Evolutionary conservation across 2,797 vertebrate species (phyloP).

Genomic region (Eospalax fontanierii): DNA sequence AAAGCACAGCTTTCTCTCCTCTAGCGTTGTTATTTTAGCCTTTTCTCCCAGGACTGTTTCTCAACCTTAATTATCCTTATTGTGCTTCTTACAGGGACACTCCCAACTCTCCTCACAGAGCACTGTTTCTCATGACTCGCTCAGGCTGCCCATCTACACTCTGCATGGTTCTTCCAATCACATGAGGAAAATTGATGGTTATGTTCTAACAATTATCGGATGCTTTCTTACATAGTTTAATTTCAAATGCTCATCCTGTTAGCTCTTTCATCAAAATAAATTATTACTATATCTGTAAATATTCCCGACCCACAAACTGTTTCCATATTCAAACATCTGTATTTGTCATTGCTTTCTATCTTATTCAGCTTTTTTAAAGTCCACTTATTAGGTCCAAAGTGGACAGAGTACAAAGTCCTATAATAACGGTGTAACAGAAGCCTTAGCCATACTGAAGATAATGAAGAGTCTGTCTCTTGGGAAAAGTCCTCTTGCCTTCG

Average conservation of each 20-base stretch:
- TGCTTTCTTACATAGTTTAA: background rate
- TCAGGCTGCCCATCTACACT: background rate
- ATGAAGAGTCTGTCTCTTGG: background rate
- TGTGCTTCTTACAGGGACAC: background rate
- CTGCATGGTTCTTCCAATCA: background rate
- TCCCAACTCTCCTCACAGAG: constrained; percentile 13
- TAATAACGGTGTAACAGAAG: constrained; percentile 20
- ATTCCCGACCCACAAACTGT: constrained; percentile 1
- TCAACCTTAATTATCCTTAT: constrained; percentile 57
- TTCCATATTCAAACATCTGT: background rate
- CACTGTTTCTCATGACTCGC: background rate
- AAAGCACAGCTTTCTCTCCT: constrained; percentile 26
- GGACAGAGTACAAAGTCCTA: background rate
- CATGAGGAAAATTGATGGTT: background rate
- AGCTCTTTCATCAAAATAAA: background rate
- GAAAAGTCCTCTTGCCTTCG: background rate
- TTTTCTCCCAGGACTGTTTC: constrained; percentile 62
- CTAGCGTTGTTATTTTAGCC: constrained; percentile 48
- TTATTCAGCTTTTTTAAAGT: constrained; percentile 25
- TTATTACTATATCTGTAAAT: background rate
- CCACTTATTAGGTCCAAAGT: background rate
- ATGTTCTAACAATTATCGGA: background rate
- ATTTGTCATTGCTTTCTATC: background rate
- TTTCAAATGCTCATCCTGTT: background rate
- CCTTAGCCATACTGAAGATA: background rate